Evolutionary conservation across 2,888 invertebrate species (phyloP).

Genomic region (Machimus rusticus): DNA sequence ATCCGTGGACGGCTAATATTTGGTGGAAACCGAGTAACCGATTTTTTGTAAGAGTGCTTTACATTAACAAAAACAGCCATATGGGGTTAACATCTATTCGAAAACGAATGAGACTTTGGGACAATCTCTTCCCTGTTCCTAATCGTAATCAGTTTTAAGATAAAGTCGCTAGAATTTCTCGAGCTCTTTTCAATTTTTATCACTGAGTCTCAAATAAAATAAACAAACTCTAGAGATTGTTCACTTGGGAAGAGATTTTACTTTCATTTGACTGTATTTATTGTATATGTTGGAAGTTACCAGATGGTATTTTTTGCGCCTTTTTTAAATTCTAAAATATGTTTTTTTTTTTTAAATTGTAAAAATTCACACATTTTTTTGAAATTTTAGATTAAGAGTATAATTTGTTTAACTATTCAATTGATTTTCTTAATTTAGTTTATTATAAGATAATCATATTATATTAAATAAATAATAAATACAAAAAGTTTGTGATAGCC

Average conservation of each 20-base stretch:
- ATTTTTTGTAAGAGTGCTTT: constrained; percentile 53
- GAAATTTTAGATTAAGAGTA: too few species aligned
- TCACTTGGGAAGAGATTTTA: neutral
- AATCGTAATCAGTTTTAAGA: neutral
- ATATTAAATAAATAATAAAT: too few species aligned
- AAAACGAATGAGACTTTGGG: constrained; percentile 60
- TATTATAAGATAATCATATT: too few species aligned
- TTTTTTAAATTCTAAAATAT: too few species aligned
- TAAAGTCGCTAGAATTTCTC: neutral
- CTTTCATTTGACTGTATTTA: neutral
- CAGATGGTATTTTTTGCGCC: too few species aligned
- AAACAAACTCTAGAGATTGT: neutral
- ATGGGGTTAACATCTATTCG: constrained; percentile 54
- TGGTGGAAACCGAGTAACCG: constrained; percentile 56
- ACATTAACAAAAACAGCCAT: constrained; percentile 54
- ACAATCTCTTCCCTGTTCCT: constrained; percentile 56
- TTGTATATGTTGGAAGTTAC: neutral
- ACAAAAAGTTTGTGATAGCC: too few species aligned
- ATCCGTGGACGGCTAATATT: constrained; percentile 48
- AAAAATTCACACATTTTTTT: too few species aligned
- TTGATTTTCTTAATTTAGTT: too few species aligned
- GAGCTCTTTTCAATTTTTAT: too few species aligned
- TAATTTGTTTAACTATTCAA: too few species aligned
- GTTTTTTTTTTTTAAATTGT: too few species aligned
- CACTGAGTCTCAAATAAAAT: neutral